Evolutionary conservation across 2,888 invertebrate species (phyloP).

Genomic region (Eugnorisma glareosa): DNA sequence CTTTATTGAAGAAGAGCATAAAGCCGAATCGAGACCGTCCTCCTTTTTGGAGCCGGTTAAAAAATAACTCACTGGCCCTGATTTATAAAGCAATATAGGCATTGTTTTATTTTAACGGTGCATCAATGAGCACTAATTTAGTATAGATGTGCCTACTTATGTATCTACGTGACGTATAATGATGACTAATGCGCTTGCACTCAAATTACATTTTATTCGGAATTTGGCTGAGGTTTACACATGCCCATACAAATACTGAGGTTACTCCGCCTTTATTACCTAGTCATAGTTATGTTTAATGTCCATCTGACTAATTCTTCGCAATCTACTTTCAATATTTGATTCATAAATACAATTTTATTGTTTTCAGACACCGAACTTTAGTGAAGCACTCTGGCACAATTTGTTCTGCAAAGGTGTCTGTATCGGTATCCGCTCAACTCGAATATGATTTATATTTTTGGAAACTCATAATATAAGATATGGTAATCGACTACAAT

Average conservation of each 20-base stretch:
- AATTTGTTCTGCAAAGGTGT: not conserved
- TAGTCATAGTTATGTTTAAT: constrained; percentile 54
- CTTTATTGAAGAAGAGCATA: constrained; percentile 1
- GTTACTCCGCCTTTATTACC: constrained; percentile 47
- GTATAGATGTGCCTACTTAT: not conserved
- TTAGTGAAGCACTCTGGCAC: not conserved
- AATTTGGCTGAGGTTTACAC: constrained; percentile 43
- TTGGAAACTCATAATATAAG: not conserved
- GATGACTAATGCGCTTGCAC: constrained; percentile 54
- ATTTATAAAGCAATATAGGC: constrained; percentile 14
- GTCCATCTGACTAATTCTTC: constrained; percentile 61
- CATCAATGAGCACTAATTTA: constrained; percentile 34
- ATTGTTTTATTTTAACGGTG: constrained; percentile 37
- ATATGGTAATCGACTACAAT: not conserved
- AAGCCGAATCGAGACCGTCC: not conserved
- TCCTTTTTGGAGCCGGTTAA: not conserved
- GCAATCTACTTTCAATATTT: constrained; percentile 48
- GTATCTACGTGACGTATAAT: constrained; percentile 25
- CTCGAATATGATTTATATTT: not conserved
- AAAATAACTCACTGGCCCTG: constrained; percentile 2
- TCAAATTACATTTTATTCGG: constrained; percentile 63
- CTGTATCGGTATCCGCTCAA: not conserved
- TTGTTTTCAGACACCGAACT: constrained; percentile 18
- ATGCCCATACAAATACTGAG: constrained; percentile 37
- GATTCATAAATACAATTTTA: constrained; percentile 55